Conservation (phyloP, 2,888 invertebrate genomes). For the Drosophila macrospina region DNA sequence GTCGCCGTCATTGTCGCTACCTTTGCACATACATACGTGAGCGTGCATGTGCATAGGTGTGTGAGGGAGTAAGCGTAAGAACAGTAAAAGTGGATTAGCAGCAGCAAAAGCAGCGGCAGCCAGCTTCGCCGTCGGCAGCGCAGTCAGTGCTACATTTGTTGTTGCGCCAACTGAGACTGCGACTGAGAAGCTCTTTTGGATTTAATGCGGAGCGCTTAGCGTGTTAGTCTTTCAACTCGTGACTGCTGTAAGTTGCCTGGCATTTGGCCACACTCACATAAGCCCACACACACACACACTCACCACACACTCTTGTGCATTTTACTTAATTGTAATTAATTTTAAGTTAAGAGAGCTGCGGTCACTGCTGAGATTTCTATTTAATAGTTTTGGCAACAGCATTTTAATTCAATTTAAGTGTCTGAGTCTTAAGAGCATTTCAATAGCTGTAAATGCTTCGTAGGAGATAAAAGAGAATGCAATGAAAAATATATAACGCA, state of each 20-base stretch:
- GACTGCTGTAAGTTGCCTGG: slow-evolving; percentile 62
- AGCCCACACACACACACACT: slow-evolving; percentile 3
- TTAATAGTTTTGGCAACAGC: slow-evolving; percentile 18
- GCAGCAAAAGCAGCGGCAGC: slow-evolving; percentile 30
- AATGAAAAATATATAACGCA: not conserved
- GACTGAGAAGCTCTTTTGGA: slow-evolving; percentile 48
- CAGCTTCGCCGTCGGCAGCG: slow-evolving; percentile 50
- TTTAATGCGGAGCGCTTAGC: slow-evolving; percentile 61
- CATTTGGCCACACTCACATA: slow-evolving; percentile 44
- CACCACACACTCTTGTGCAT: not conserved
- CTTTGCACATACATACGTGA: slow-evolving; percentile 29
- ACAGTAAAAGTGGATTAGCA: slow-evolving; percentile 68
- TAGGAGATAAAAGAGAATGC: not conserved
- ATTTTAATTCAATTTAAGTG: slow-evolving; percentile 34
- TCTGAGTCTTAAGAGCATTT: not conserved
- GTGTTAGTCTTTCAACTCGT: slow-evolving; percentile 64
- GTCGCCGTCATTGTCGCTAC: slow-evolving; percentile 49
- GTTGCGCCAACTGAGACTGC: slow-evolving; percentile 27
- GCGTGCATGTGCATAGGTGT: slow-evolving; percentile 15
- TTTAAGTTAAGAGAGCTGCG: slow-evolving; percentile 48
- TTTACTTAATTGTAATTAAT: slow-evolving; percentile 61
- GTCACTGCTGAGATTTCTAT: slow-evolving; percentile 42
- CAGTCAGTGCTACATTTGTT: slow-evolving; percentile 35
- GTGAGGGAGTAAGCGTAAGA: slow-evolving; percentile 44
- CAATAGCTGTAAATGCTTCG: not conserved